A percentile compares a stretch with the other conserved stretches of the same genome.
Conservation (phyloP, 2,888 invertebrate genomes). For the Diloba caeruleocephala region DNA sequence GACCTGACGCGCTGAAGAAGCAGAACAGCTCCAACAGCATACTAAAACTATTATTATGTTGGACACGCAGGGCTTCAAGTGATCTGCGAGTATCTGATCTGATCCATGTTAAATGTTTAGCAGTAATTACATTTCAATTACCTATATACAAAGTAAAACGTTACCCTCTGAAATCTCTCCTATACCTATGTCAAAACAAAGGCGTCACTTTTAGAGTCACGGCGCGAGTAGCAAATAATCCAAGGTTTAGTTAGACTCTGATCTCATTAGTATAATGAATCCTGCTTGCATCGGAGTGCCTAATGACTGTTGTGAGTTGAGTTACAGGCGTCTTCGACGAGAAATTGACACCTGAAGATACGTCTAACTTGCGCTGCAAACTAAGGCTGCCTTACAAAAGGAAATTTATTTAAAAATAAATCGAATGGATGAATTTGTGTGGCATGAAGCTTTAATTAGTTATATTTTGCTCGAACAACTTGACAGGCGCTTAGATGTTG, state of each 20-base stretch:
- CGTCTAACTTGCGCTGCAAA: constrained; percentile 8
- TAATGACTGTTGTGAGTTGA: constrained; percentile 43
- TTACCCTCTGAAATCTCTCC: background rate
- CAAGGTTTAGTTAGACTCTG: constrained; percentile 33
- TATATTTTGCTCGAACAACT: constrained; percentile 8
- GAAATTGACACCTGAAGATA: background rate
- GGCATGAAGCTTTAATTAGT: constrained; percentile 12
- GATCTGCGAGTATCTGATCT: too few species aligned
- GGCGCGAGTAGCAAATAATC: constrained; percentile 25
- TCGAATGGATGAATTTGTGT: background rate
- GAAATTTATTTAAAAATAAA: constrained; percentile 16
- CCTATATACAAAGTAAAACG: background rate
- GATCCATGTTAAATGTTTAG: too few species aligned
- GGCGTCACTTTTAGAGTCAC: constrained; percentile 2
- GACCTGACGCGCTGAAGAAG: too few species aligned
- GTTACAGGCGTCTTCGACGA: constrained; percentile 6
- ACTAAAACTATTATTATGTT: too few species aligned
- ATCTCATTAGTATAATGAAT: constrained; percentile 54
- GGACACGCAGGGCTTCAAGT: too few species aligned
- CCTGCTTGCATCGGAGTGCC: constrained; percentile 36
- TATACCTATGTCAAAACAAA: constrained; percentile 7
- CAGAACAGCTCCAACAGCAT: too few species aligned
- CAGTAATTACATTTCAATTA: too few species aligned
- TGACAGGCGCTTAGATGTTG: background rate
- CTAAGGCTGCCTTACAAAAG: constrained; percentile 3